Evolutionary conservation across 2,888 invertebrate species (phyloP).

Genomic region (Tipula confusa): DNA sequence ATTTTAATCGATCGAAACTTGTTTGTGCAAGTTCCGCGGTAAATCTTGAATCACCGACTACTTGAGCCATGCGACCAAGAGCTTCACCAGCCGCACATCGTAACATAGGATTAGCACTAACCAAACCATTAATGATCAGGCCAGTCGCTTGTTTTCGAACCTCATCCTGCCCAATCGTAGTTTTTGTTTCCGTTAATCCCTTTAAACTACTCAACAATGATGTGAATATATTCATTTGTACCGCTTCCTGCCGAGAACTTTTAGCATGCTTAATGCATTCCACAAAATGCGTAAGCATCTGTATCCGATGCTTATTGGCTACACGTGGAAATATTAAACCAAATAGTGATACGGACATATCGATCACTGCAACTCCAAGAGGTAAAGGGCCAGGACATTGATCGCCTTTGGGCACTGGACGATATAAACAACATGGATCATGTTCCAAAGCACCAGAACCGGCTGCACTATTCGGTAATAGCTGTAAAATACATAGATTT

Average conservation of each 20-base stretch:
- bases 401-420: constrained; percentile 54
- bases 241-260: constrained; percentile 87
- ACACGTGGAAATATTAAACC: constrained; percentile 92
- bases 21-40: constrained; percentile 86
- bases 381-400: constrained; percentile 75
- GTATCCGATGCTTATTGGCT: constrained; percentile 91
- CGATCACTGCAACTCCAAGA: constrained; percentile 92
- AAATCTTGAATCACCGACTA: constrained; percentile 78
- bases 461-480: constrained; percentile 90
- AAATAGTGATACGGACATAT: constrained; percentile 87
- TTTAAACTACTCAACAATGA: constrained; percentile 86
- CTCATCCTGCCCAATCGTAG: constrained; percentile 80
- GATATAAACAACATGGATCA: constrained; percentile 88
- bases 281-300: constrained; percentile 95
- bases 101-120: constrained; percentile 70
- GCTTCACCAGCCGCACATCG: constrained; percentile 95
- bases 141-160: constrained; percentile 79
- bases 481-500: constrained; percentile 54
- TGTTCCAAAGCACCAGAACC: constrained; percentile 96
- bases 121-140: constrained; percentile 74
- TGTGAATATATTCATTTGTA: constrained; percentile 94
- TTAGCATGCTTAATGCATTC: constrained; percentile 94
- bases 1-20: constrained; percentile 82
- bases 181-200: constrained; percentile 81
- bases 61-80: constrained; percentile 87